phyloP scores from a whole-genome alignment of 2,113 vertebrate species.

The Phrynocephalus versicolor region DNA sequence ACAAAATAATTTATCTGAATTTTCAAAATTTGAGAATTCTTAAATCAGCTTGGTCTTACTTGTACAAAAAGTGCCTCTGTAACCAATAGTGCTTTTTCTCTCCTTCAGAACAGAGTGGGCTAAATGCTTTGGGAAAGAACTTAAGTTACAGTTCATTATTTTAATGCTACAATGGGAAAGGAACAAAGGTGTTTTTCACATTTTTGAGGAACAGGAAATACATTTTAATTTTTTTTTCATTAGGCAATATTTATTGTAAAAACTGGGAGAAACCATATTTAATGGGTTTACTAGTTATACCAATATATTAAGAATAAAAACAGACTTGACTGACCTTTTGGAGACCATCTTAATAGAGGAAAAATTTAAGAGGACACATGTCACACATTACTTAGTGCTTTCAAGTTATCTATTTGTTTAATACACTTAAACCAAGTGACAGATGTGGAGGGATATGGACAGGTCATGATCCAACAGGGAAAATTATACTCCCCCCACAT shows the following conservation, averaged over 20 bases:
- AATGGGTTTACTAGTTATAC: not conserved
- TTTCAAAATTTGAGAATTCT: not conserved
- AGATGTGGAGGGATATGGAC: not conserved
- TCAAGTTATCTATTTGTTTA: not conserved
- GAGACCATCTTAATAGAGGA: not conserved
- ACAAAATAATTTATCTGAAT: not conserved
- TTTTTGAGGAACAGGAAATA: not conserved
- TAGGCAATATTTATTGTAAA: not conserved
- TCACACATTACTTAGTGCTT: not conserved
- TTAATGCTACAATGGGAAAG: slow-evolving; percentile 1
- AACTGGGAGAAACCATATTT: not conserved
- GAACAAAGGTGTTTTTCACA: not conserved
- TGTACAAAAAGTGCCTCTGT: not conserved
- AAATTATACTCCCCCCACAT: too few species aligned
- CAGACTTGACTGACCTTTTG: not conserved
- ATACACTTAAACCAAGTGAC: not conserved
- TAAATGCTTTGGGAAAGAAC: not conserved
- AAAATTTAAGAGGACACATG: not conserved
- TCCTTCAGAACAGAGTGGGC: not conserved
- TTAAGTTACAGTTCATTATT: not conserved
- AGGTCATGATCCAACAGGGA: too few species aligned
- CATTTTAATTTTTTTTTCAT: not conserved
- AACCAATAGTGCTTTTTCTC: not conserved
- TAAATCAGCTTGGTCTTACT: not conserved
- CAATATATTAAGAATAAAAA: not conserved